Base-by-base conservation (phyloP, 2,888 invertebrate genomes). In the Drosophila longiperda region DNA sequence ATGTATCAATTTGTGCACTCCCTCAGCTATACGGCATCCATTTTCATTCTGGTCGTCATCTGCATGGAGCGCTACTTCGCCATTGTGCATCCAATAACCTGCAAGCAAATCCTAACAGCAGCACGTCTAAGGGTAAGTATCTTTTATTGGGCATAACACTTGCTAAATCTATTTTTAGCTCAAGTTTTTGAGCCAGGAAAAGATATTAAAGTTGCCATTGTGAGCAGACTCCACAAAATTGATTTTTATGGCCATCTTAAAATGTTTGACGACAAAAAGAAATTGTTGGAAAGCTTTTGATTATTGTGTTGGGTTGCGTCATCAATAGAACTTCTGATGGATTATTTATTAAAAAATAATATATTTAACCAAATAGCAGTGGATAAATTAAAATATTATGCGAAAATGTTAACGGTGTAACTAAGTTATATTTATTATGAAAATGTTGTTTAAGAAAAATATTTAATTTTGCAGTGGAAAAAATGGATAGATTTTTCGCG, bases 1-100 rank as follows among this genome's bases (percentile, higher is more conserved):
- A 96, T 97, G 95, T 98, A 98, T 93, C 96, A 97, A 94, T 98
- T 98, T 91, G 96, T 97, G 26, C 96, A 97, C 92, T 96, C 97
- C 17, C 94, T 98, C 80, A 97, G 97, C 92, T 98, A 98, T 93
- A 97, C 97, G 2, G 97, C 97, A 2, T 98, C 98, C 23, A 97
- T 98, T 86, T 96, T 97, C 90, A 98, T 98, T 77, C 94, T 98
- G 75, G 97, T 98, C 40, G 97, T 98, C 57, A 97, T 98, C 75
- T 97, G 97, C 90, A 96, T 96, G 55, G 98, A 98, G 92, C 94
- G 97, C 76, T 98, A 98, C 92, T 96, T 97, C 90, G 98, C 97
- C 57, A 97, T 96, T 89, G 97, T 96, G 87, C 97, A 96, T 92
- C 97, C 96, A 33, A 97, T 97, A 80, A 96, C 96, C 42, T 97